Percentiles rank a stretch among this genome's conserved stretches.
Conservation (phyloP, 2,888 invertebrate genomes). For the Brassicogethes aeneus region DNA sequence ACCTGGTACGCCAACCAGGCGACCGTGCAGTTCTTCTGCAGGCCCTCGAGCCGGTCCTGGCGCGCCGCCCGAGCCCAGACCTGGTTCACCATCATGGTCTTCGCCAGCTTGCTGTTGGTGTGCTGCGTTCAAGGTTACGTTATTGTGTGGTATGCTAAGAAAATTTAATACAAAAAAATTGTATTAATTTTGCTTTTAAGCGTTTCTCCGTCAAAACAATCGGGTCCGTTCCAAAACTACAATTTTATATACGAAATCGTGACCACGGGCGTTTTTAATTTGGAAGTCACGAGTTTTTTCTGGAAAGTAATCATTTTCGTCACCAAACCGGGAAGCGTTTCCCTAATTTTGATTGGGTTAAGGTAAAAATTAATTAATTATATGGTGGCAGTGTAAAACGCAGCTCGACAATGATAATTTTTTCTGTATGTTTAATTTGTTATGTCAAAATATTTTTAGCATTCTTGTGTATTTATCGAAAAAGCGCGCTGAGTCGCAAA, state of each 20-base stretch:
- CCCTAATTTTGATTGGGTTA: neutral
- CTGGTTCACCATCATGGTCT: neutral
- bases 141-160: neutral
- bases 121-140: neutral
- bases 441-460: neutral
- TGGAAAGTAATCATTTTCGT: neutral
- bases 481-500: neutral
- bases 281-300: neutral
- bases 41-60: neutral
- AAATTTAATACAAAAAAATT: neutral
- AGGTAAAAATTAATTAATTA: too few species aligned
- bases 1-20: neutral
- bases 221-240: neutral
- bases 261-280: neutral
- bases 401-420: neutral
- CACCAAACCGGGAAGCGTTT: neutral
- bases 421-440: neutral
- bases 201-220: neutral
- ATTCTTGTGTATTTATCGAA: neutral
- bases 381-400: too few species aligned
- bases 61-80: neutral
- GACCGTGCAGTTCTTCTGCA: neutral
- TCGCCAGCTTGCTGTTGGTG: neutral
- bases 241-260: neutral
- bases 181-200: neutral